Percentiles rank a stretch among this genome's conserved stretches.
Evolutionary conservation across 2,113 vertebrate species (phyloP).

Genomic region (Telmatochromis sp.): DNA sequence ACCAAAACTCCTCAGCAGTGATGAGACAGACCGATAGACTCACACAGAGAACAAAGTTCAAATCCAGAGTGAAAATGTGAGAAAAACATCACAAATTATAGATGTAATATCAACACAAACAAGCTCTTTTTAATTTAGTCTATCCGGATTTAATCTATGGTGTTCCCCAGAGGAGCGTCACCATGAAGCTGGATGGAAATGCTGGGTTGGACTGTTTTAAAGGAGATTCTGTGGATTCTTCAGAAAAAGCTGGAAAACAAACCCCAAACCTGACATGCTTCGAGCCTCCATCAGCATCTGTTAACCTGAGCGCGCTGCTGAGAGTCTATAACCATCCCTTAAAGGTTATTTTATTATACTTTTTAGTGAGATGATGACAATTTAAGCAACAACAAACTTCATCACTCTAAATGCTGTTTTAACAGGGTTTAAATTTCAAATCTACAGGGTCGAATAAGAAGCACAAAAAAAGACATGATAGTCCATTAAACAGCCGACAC

Average conservation of each 20-base stretch:
- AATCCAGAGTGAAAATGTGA: neutral
- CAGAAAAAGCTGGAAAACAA: neutral
- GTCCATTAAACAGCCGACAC: neutral
- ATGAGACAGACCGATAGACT: neutral
- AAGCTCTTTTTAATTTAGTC: neutral
- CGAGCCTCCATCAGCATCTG: neutral
- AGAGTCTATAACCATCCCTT: neutral
- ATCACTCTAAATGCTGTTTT: neutral
- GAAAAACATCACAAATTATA: neutral
- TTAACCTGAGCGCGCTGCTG: neutral
- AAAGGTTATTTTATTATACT: neutral
- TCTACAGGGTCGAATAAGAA: accelerated
- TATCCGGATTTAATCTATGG: accelerated
- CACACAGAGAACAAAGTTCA: neutral
- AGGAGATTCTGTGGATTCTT: neutral
- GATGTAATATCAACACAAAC: neutral
- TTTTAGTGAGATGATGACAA: neutral
- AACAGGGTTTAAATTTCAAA: neutral
- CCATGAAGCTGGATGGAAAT: accelerated
- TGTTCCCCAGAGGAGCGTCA: neutral
- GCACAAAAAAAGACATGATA: neutral
- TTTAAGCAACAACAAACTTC: neutral
- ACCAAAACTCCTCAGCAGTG: accelerated
- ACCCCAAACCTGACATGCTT: neutral
- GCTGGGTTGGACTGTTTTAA: neutral